Conservation (phyloP, 2,797 vertebrate genomes). For the Enteromius mattozi region DNA sequence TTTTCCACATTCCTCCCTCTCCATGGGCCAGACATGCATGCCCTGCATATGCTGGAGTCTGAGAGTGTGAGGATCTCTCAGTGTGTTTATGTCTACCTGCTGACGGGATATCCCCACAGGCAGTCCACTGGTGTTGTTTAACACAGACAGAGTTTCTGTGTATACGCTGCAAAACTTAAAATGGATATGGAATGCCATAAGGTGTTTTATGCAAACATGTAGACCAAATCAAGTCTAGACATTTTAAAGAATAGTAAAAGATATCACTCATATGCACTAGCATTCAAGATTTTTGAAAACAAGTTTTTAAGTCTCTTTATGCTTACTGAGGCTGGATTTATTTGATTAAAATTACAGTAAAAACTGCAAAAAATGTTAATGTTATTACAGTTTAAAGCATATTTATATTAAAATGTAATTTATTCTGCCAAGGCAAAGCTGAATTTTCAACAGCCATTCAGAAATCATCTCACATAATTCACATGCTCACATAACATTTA, state of each 20-base stretch:
- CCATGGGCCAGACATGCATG: constrained; percentile 59
- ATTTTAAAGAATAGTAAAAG: constrained; percentile 5
- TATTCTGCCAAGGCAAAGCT: not conserved
- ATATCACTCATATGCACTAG: not conserved
- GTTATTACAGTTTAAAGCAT: not conserved
- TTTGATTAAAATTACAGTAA: not conserved
- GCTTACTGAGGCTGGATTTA: not conserved
- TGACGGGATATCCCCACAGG: constrained; percentile 61
- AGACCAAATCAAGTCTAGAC: not conserved
- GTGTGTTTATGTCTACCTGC: constrained; percentile 58
- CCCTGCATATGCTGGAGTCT: constrained; percentile 66
- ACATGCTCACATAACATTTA: not conserved
- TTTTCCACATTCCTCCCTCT: constrained; percentile 61
- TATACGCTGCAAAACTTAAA: constrained; percentile 13
- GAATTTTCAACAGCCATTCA: not conserved
- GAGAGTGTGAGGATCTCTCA: constrained; percentile 62
- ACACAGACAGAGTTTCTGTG: constrained; percentile 45
- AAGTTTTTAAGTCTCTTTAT: not conserved
- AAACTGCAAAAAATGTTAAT: not conserved
- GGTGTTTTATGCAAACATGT: not conserved
- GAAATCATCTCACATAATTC: not conserved
- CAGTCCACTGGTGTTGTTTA: constrained; percentile 62
- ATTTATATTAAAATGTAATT: not conserved
- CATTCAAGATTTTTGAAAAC: not conserved
- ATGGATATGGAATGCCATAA: not conserved